phyloP scores from a whole-genome alignment of 2,113 vertebrate species.

The Dipodomys merriami region DNA sequence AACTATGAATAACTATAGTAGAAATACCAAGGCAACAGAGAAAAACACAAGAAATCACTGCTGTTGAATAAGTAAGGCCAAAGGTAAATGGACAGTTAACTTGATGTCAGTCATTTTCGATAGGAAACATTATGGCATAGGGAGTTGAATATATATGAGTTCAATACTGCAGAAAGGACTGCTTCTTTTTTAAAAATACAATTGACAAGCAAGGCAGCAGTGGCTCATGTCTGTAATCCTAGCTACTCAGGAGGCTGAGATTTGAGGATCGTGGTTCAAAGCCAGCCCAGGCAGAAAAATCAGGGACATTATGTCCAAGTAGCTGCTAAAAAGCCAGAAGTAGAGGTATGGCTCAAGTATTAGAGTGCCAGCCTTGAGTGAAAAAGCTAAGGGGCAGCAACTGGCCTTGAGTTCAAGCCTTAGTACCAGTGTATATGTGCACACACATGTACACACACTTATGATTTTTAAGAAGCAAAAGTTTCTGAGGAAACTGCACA shows the following conservation, averaged over 20 bases:
- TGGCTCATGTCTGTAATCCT: too few species aligned
- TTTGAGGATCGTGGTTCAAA: too few species aligned
- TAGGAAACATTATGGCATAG: conserved; percentile 13
- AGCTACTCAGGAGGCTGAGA: too few species aligned
- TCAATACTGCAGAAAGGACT: neutral
- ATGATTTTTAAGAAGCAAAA: neutral
- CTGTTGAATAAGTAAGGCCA: conserved; percentile 30
- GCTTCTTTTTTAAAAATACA: neutral
- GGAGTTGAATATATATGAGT: neutral
- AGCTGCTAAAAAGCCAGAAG: too few species aligned
- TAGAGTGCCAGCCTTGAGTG: too few species aligned
- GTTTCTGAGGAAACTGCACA: conserved; percentile 32
- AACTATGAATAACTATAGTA: neutral
- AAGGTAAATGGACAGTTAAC: neutral
- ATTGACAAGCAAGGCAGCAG: neutral
- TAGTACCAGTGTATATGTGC: too few species aligned
- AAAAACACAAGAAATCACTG: neutral
- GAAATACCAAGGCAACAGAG: neutral
- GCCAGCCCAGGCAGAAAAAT: too few species aligned
- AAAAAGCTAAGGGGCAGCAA: too few species aligned
- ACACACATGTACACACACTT: too few species aligned
- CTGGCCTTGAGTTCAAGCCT: too few species aligned
- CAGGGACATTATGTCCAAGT: too few species aligned
- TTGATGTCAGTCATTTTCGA: neutral
- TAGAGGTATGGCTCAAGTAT: too few species aligned